Evolutionary conservation across 2,113 vertebrate species (phyloP), one percentile per base, ranked within the genome.

Genomic region (Daboia siamensis): DNA sequence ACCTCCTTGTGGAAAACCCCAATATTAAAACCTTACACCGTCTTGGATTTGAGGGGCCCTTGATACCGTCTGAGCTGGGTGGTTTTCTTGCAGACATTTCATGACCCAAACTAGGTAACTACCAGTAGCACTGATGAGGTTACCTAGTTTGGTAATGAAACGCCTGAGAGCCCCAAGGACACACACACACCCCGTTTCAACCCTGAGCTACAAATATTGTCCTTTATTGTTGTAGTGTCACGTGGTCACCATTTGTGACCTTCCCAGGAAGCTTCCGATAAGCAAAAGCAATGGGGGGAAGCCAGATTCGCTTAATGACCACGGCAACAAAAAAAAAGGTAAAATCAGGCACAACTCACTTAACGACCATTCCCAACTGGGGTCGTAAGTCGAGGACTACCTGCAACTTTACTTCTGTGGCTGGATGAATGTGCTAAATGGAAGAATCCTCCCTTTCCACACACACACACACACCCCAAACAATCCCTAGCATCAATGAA

Each of bases 401-500:
- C 29, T n/a, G 11, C 61, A 13, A n/a, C 11, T n/a, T n/a, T n/a
- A 13, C 29, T n/a, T n/a, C 61, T 69, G 61, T 3, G 15, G n/a
- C 15, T 39, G 69, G 69, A 20, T 39, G 5, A 39, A 33, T 80
- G 33, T 20, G 69, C 3, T 39, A 20, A 80, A 39, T 2, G 33
- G 69, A 26, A n/a, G 51, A 87, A n/a, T 54, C n/a, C 26, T 23
- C 3, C 10, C 26, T 23, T 39, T 11, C 74, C 39, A 39, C 39
- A 39, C 39, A 39, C 39, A 39, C 39, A 39, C 39, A 39, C 39
- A 39, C 39, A 39, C 39, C 39, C 5, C 39, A 6, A 12, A 57
- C 90, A 48, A 17, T 80, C 29, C 90, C 23, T n/a, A 51, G 85
- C 91, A 87, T 91, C 91, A 87, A 87, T 87, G 89, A 51, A 13